Evolutionary conservation across 2,113 vertebrate genomes (phyloP).

Genomic region (Addax nasomaculatus): DNA sequence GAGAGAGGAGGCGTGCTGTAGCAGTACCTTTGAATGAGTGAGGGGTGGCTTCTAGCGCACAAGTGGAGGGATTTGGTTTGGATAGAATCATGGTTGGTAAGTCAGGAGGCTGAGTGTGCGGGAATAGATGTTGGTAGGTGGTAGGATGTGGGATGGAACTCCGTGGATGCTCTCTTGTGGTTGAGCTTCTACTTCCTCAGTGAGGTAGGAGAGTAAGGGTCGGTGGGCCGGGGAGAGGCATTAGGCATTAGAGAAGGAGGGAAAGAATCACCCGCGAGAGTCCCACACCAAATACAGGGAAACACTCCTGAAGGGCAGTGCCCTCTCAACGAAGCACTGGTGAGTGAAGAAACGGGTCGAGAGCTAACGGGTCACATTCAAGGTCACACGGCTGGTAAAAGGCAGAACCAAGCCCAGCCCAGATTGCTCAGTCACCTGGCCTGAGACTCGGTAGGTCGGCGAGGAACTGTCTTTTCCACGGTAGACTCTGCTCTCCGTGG

Average conservation of each 20-base stretch:
- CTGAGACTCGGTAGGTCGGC: not conserved
- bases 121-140: not conserved
- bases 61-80: not conserved
- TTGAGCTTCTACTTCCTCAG: not conserved
- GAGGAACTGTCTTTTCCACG: not conserved
- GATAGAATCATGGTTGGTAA: not conserved
- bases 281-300: not conserved
- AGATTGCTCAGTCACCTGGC: not conserved
- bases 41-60: not conserved
- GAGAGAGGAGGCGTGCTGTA: not conserved
- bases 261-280: no score
- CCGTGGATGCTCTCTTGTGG: not conserved
- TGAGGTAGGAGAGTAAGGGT: not conserved
- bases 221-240: not conserved
- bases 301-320: not conserved
- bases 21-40: not conserved
- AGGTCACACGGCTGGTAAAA: not conserved
- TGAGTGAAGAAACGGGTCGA: not conserved
- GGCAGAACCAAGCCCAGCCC: not conserved
- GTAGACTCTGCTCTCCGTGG: not conserved
- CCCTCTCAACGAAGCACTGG: not conserved
- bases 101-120: not conserved
- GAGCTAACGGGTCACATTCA: not conserved
- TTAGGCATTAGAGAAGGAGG: not conserved
- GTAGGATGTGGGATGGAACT: not conserved